Evolutionary conservation across 2,113 vertebrate species (phyloP), one percentile per base, ranked within the genome.

Genomic region (Pteronura brasiliensis): DNA sequence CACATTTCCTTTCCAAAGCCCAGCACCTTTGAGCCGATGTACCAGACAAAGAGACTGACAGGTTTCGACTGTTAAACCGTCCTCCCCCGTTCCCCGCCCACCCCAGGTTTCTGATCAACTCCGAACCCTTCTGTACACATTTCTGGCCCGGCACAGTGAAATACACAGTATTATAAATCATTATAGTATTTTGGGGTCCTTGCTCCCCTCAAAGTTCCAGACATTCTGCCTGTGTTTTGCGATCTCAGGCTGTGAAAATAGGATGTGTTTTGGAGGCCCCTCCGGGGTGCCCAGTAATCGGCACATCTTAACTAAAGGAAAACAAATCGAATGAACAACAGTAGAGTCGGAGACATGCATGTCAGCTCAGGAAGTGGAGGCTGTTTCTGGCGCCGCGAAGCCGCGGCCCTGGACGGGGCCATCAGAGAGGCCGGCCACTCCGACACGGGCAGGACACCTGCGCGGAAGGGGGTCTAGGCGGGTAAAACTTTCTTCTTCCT

Each of bases 151-250:
- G 83, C 39, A 81, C 47, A 89, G 93, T 36, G 67, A 84, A 97
- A 97, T 90, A 82, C 6, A 65, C 94, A 91, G 86, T 88, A 77
- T 96, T 95, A 90, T 71, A 95, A 79, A 93, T 91, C 93, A 97
- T 96, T 89, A 93, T 61, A 97, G 76, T 97, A 83, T 79, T 96
- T 92, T 76, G 29, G 76, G 86, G 72, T 93, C 82, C 57, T 87
- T 20, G 61, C 69, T 91, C 0, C 63, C 80, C 44, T 80, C 89
- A 57, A 85, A 97, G 96, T 95, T 82, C 44, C 44, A 74, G 93
- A 95, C 49, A 87, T 89, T 72, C 83, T 88, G 69, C 57, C 74
- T 96, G 10, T 90, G n/a, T 92, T 93, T 82, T 71, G 21, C 59
- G 34, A 52, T 44, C 71, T 84, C 95, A 27, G 21, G 3, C 95